Conservation (phyloP, 2,113 vertebrate species). For the Pollimyrus isidori region DNA sequence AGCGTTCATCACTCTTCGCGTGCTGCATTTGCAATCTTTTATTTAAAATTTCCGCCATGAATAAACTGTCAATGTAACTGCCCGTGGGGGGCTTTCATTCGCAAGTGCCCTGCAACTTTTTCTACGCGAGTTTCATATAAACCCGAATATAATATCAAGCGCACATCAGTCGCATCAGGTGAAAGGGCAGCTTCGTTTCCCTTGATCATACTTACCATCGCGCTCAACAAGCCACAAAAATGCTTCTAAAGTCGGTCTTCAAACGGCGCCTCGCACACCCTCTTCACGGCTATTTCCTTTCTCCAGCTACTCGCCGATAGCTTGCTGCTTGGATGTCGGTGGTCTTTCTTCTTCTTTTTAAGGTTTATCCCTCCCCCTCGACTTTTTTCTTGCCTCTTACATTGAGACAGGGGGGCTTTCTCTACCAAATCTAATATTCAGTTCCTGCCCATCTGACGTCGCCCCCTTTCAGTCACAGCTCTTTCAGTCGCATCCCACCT, state of each 20-base stretch:
- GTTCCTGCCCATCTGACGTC: constrained; percentile 21
- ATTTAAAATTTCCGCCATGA: neutral
- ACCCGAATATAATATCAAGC: neutral
- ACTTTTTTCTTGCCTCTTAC: constrained; percentile 12
- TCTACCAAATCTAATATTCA: neutral
- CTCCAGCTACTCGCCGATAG: neutral
- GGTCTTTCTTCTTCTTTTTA: constrained; percentile 11
- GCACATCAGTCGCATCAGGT: neutral
- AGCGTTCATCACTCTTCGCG: neutral
- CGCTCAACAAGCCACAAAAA: neutral
- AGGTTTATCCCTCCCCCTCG: constrained; percentile 14
- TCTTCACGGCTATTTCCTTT: constrained; percentile 10
- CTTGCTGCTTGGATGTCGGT: neutral
- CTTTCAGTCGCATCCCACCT: neutral
- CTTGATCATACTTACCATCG: neutral
- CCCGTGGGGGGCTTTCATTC: neutral
- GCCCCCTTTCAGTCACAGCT: neutral
- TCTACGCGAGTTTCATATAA: neutral
- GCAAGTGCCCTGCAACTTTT: neutral
- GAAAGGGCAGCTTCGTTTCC: neutral
- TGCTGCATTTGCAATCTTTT: neutral
- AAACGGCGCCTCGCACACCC: neutral
- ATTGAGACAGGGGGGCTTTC: neutral
- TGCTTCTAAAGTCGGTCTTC: neutral
- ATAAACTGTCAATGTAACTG: neutral